Percentiles rank a stretch among this genome's conserved stretches.
Evolutionary conservation across 2,888 invertebrate genomes (phyloP).

Genomic region (Torymus tubicola): DNA sequence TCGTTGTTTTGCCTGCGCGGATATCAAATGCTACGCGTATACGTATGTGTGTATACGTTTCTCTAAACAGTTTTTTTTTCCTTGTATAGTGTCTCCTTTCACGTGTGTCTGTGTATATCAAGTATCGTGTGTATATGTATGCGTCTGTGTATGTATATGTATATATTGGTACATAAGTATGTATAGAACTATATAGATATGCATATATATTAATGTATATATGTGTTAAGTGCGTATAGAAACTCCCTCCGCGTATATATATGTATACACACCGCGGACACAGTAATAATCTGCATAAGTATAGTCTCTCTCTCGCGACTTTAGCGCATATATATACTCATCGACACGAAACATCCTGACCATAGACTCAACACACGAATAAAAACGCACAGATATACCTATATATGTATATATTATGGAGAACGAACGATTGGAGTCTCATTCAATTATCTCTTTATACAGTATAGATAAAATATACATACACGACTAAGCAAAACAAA

Average conservation of each 20-base stretch:
- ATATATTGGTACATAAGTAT: neutral
- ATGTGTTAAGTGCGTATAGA: neutral
- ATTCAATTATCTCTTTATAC: neutral
- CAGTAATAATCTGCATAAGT: conserved; percentile 2
- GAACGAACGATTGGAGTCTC: conserved; percentile 35
- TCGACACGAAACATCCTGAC: conserved; percentile 51
- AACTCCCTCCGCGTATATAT: neutral
- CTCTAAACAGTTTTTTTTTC: too few relatives aligned
- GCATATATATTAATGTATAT: conserved; percentile 1
- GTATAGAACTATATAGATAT: conserved; percentile 2
- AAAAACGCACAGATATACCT: conserved; percentile 25
- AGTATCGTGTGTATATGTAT: neutral
- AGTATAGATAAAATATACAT: neutral
- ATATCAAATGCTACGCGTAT: too few relatives aligned
- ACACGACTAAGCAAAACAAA: neutral
- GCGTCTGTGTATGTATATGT: neutral
- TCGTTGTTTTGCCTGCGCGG: too few relatives aligned
- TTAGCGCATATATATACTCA: conserved; percentile 5
- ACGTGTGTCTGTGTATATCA: conserved; percentile 1
- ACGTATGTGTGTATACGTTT: too few relatives aligned
- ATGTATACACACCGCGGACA: neutral
- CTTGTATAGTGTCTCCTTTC: too few relatives aligned
- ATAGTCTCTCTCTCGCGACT: conserved; percentile 10
- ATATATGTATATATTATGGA: neutral
- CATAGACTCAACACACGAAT: conserved; percentile 49